Conservation (phyloP, 2,797 vertebrate genomes). For the Ambastaia sidthimunki region DNA sequence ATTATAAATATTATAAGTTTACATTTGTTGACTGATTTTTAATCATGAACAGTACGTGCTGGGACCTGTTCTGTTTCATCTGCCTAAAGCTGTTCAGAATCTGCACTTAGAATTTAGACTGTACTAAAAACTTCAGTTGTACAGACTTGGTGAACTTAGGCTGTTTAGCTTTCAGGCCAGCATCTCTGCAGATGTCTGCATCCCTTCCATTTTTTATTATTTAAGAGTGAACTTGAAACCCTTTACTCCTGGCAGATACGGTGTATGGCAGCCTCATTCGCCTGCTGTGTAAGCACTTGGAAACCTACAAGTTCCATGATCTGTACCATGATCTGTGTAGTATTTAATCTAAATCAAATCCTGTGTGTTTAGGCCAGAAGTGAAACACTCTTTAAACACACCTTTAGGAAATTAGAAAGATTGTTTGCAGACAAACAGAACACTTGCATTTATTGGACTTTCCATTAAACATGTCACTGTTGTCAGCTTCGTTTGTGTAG, state of each 20-base stretch:
- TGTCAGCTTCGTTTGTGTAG: not conserved
- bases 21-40: no score
- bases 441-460: not conserved
- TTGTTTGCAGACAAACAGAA: not conserved
- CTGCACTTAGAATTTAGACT: not conserved
- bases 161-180: constrained; percentile 17
- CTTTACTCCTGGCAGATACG: constrained; percentile 25
- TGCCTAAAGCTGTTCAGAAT: not conserved
- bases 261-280: constrained; percentile 4
- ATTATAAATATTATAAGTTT: no score
- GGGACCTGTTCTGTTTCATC: not conserved
- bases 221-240: constrained; percentile 14
- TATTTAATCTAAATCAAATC: constrained; percentile 2
- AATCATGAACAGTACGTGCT: no score
- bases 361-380: not conserved
- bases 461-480: not conserved
- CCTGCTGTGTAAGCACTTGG: constrained; percentile 37
- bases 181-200: constrained; percentile 25
- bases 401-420: not conserved
- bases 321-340: constrained; percentile 24
- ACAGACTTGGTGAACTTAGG: not conserved
- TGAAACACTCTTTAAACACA: not conserved
- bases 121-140: not conserved
- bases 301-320: constrained; percentile 5
- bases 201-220: constrained; percentile 16